Conservation (phyloP, 2,888 invertebrate genomes). For the Glyphotaelius pellucidus region DNA sequence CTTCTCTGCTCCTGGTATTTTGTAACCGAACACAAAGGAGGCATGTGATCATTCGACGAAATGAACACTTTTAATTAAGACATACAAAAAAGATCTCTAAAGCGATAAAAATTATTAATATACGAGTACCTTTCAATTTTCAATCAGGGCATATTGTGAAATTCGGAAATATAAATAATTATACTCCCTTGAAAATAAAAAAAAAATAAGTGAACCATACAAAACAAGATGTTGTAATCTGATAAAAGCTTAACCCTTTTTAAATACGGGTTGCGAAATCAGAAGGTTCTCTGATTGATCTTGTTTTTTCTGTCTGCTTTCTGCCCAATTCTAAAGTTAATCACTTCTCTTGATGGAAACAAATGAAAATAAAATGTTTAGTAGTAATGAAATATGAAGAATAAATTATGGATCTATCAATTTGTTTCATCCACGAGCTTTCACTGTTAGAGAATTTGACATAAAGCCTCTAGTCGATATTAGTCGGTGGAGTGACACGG, state of each 20-base stretch:
- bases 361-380: not conserved
- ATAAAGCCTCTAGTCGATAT: conserved; percentile 47
- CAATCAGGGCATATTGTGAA: not conserved
- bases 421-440: conserved; percentile 15
- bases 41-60: conserved; percentile 24
- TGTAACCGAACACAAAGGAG: conserved; percentile 47
- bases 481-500: conserved; percentile 49
- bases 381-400: not conserved
- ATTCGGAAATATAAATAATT: not conserved
- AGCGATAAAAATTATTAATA: not conserved
- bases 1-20: conserved; percentile 56
- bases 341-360: not conserved
- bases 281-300: not conserved
- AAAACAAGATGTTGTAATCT: not conserved
- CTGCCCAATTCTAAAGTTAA: not conserved
- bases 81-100: not conserved
- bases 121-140: not conserved
- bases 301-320: not conserved
- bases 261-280: not conserved
- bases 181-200: not conserved
- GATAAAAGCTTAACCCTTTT: conserved; percentile 2
- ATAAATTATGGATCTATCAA: not conserved
- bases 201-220: not conserved
- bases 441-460: conserved; percentile 48
- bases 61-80: conserved; percentile 3